Base-by-base conservation (phyloP, 2,888 invertebrate species). In the Oscheius sp. region DNA sequence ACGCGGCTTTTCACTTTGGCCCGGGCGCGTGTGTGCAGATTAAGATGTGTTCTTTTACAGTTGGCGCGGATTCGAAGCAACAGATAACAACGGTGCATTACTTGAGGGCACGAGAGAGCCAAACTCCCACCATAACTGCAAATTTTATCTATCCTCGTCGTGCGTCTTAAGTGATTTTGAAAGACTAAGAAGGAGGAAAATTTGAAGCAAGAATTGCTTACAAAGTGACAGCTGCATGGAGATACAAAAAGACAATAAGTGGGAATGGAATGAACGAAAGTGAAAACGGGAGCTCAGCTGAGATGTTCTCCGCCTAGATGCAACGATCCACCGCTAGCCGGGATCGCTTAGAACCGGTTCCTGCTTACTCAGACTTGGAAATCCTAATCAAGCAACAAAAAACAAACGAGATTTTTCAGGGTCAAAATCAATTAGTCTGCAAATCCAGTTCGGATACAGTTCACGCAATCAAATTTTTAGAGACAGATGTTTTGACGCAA, bases 341-440 rank as follows among this genome's bases (percentile, higher is more conserved):
- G 53, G 68, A 68, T 68, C 68, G 55, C 35, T 68, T 53, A 68
- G 55, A 68, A 68, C 68, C 68, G 42, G 68, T 68, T 68, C 35
- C 32, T 21, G 63, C 48, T 63, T 63, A 63, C 63, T 63, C 63
- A 48, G 63, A 50, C 63, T 63, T 48, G 48, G 48, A 63, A 63
- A 63, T 63, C 63, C 63, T 63, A 63, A 63, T 63, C 63, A 63
- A 63, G 63, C 48, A 48, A 48, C 63, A 47, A 63, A 63, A 63
- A 63, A 63, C 48, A 63, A 63, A 63, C 63, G 63, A 63, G 63
- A 47, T 63, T 63, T 32, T 29, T 42, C 42, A 42, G 3, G 42
- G 42, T 42, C 42, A 42, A 42, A 42, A 42, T 42, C 42, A 42
- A 42, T 42, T 42, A 42, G 4, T 7, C 42, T 42, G 42, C 42